Evolutionary conservation across 2,797 vertebrate genomes (phyloP), one percentile per base, ranked within the genome.

Genomic region (Sebastes cheni): DNA sequence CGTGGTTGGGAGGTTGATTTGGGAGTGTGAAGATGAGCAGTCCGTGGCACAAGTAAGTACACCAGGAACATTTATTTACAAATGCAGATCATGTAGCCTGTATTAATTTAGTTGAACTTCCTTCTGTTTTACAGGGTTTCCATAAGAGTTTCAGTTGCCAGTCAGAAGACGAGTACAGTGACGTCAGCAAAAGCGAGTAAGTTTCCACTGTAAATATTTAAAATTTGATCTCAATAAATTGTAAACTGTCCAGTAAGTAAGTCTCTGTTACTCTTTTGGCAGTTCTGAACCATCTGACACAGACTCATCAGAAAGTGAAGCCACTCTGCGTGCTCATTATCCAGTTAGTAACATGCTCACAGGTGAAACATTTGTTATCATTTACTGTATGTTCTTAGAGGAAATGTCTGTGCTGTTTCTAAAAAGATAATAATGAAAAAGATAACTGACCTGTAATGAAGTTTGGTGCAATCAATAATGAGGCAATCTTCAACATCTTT

Each of bases 1-100:
- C 7, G 89, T 94, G 83, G 92, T 96, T 18, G 97, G 98, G 56
- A 89, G 74, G 76, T 96, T 99, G 78, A 97, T 98, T 78, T 99
- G 98, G 98, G 98, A 99, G 90, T 84, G 84, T 85, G 91, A 92
- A 0, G 91, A 93, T 25, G 30, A 89, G 62, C 80, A 80, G 25
- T 72, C 34, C 11, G 42, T 29, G 36, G 54, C 88, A 67, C 86
- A 95, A 94, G 96, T 96, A 75, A 56, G 42, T 30, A 32, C 22
- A 67, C 27, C 8, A 29, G 11, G 27, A 5, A 5, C 11, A n/a
- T 29, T 36, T 25, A 67, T 42, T 42, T 23, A 59, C 25, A 75
- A 52, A 52, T 6, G 13, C n/a, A 54, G 10, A 73, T 67, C 2
- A 81, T 13, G 1, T 36, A 16, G 3, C 6, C 20, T 39, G 6